These are phyloP conservation scores for Drosophila rhopaloa DNA, from an alignment of 1,140 invertebrate species.

Conservation along the genomic window DNA sequence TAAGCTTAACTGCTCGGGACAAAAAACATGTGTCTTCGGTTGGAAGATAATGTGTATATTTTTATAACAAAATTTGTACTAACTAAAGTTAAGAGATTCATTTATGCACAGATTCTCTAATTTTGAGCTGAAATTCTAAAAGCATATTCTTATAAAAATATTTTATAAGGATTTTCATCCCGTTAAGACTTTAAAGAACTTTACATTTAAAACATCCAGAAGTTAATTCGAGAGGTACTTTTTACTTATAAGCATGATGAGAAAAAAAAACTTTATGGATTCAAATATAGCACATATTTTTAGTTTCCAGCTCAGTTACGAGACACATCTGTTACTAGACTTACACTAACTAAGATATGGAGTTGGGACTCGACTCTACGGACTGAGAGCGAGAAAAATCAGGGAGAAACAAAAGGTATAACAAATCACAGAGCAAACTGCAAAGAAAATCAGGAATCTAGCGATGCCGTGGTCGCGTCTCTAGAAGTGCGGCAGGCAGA, in stretches of 20 bases:
- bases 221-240: not conserved
- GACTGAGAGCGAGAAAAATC: conserved; percentile 23
- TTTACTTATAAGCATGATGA: not conserved
- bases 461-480: conserved; percentile 13
- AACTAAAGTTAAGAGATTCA: not conserved
- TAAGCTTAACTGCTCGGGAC: no score
- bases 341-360: not conserved
- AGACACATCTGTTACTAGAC: not conserved
- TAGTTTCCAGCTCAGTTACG: conserved; percentile 2
- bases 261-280: conserved; percentile 1
- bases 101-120: not conserved
- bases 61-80: conserved; percentile 5
- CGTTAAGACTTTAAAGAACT: no score
- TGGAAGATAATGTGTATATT: not conserved
- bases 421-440: conserved; percentile 55
- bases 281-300: not conserved
- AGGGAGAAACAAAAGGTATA: conserved; percentile 58
- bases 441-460: conserved; percentile 37
- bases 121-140: not conserved
- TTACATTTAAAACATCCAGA: not conserved
- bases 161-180: no score
- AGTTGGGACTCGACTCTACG: not conserved
- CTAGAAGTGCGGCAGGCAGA: conserved; percentile 97
- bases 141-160: no score
- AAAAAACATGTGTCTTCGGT: not conserved